These are phyloP conservation scores for Hetaerina americana DNA, from an alignment of 1,140 invertebrate species.

Conservation along the genomic window DNA sequence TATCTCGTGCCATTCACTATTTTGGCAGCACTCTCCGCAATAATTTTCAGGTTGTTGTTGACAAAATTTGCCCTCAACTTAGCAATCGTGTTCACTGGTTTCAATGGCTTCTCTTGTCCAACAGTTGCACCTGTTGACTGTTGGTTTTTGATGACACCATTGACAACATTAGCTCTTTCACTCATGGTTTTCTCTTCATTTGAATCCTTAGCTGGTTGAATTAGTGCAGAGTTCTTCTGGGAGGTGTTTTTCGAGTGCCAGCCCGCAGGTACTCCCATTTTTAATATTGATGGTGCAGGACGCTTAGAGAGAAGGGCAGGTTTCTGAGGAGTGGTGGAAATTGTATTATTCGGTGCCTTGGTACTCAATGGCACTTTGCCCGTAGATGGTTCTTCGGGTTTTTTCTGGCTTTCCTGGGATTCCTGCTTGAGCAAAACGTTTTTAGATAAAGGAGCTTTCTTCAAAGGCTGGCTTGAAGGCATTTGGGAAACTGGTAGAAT, in stretches of 20 bases:
- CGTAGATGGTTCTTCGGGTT: no score
- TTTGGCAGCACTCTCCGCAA: background rate
- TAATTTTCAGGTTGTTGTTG: background rate
- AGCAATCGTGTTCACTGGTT: background rate
- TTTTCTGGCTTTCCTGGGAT: no score
- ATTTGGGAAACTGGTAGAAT: no score
- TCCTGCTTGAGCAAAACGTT: no score
- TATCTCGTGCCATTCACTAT: background rate
- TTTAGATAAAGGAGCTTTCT: no score
- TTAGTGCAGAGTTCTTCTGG: background rate
- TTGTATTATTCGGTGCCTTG: no score
- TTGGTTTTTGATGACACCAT: background rate
- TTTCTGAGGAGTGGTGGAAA: background rate
- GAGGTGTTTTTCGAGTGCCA: background rate
- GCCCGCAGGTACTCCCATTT: background rate
- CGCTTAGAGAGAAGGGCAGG: background rate
- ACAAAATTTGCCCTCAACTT: background rate
- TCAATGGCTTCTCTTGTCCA: background rate
- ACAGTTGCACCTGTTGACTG: background rate
- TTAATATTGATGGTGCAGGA: background rate
- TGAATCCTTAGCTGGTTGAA: background rate
- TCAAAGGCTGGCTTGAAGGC: no score
- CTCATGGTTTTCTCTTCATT: background rate
- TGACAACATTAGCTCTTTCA: background rate
- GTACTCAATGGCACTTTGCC: no score